Conservation (phyloP, 2,888 invertebrate species). For the Nemotelus nigrinus region DNA sequence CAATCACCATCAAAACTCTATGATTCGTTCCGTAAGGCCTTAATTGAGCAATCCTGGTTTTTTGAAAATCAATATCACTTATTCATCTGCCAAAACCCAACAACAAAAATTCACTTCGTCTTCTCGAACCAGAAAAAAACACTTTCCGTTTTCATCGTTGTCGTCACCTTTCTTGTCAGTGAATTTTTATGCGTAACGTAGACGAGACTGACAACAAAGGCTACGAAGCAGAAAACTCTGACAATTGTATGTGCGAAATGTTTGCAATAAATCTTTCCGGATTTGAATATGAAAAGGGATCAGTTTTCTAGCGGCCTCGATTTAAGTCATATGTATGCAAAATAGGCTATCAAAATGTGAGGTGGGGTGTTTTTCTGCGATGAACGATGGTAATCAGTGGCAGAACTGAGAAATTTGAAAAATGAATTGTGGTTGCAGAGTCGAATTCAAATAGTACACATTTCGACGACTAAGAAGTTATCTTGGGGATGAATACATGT, state of each 20-base stretch:
- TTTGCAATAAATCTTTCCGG: conserved; percentile 19
- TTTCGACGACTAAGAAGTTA: too few species aligned
- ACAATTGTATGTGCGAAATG: neutral
- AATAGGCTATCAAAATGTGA: too few species aligned
- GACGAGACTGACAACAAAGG: neutral
- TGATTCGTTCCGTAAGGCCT: neutral
- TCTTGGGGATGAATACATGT: too few species aligned
- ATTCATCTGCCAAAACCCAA: too few species aligned
- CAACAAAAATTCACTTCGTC: neutral
- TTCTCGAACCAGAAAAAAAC: conserved; percentile 8
- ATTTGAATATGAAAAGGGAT: conserved; percentile 19
- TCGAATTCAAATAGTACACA: too few species aligned
- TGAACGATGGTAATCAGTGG: too few species aligned
- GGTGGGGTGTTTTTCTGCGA: too few species aligned
- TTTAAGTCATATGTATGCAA: too few species aligned
- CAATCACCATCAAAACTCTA: neutral
- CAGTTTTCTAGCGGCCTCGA: too few species aligned
- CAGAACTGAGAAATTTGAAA: too few species aligned
- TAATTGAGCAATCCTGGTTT: neutral
- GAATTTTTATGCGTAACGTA: neutral
- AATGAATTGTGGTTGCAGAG: too few species aligned
- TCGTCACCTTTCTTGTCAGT: neutral
- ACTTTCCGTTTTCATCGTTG: conserved; percentile 2
- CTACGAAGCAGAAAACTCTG: neutral
- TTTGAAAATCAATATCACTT: neutral